Percentiles rank a stretch among this genome's conserved stretches.
phyloP scores from a whole-genome alignment of 2,113 vertebrate genomes.

The Lepisosteus osseus region DNA sequence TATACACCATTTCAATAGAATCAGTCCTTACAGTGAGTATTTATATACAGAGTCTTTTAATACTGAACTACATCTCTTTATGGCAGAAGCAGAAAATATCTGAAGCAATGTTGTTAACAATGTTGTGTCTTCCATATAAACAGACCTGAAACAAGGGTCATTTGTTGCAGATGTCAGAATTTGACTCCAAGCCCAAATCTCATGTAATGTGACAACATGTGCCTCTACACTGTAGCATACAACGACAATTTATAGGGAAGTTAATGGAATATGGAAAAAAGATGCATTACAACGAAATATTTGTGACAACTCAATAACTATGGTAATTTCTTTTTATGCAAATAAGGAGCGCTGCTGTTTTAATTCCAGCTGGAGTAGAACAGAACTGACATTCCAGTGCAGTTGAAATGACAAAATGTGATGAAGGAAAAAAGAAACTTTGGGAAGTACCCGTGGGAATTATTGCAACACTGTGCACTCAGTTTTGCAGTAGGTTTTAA shows the following conservation, averaged over 20 bases:
- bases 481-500: background rate
- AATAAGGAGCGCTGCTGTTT: slow-evolving; percentile 3
- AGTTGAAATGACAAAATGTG: slow-evolving; percentile 29
- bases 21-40: no score
- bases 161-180: background rate
- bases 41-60: no score
- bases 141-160: background rate
- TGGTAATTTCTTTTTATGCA: slow-evolving; percentile 21
- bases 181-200: background rate
- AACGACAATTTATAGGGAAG: background rate
- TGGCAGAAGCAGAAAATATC: no score
- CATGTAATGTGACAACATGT: slow-evolving; percentile 24
- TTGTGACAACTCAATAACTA: slow-evolving; percentile 19
- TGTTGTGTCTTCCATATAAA: background rate
- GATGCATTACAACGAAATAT: slow-evolving; percentile 1
- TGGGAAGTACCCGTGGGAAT: background rate
- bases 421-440: slow-evolving; percentile 27
- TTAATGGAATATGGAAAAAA: slow-evolving; percentile 20
- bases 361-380: slow-evolving; percentile 11
- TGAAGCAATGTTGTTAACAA: background rate
- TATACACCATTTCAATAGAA: no score
- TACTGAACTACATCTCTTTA: no score
- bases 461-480: background rate
- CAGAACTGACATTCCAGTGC: background rate
- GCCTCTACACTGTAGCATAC: slow-evolving; percentile 6